phyloP scores from a whole-genome alignment of 2,113 vertebrate species.

The Ophthalmolycus amberensis region DNA sequence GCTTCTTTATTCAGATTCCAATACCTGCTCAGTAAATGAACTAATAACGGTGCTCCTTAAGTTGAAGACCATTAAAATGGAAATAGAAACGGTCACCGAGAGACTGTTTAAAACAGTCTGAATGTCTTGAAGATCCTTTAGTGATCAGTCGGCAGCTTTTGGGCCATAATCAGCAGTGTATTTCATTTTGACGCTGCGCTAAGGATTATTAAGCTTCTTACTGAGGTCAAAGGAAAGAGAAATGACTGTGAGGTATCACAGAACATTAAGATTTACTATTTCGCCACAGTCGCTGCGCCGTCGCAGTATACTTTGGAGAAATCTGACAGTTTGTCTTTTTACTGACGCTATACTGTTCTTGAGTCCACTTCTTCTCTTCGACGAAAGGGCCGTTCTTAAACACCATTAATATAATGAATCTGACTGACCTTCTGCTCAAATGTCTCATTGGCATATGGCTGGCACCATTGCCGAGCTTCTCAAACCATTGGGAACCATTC shows the following conservation, averaged over 20 bases:
- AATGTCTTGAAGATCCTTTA: slow-evolving; percentile 27
- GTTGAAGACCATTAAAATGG: slow-evolving; percentile 15
- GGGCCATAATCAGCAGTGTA: slow-evolving; percentile 42
- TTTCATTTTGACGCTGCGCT: slow-evolving; percentile 55
- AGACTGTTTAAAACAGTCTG: slow-evolving; percentile 3
- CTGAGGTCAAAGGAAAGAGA: slow-evolving; percentile 48
- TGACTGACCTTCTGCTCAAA: slow-evolving; percentile 30
- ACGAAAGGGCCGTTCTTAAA: slow-evolving; percentile 22
- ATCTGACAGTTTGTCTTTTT: slow-evolving; percentile 39
- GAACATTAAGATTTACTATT: slow-evolving; percentile 51
- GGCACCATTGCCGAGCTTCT: slow-evolving; percentile 22
- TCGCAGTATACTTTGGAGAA: slow-evolving; percentile 1
- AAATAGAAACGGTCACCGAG: slow-evolving; percentile 15
- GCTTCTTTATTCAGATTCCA: slow-evolving; percentile 19
- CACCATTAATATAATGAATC: slow-evolving; percentile 25
- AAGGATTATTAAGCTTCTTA: slow-evolving; percentile 50
- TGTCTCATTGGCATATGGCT: slow-evolving; percentile 47
- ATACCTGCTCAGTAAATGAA: not conserved
- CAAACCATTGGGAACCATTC: slow-evolving; percentile 43
- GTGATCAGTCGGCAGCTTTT: slow-evolving; percentile 38
- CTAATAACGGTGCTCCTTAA: slow-evolving; percentile 18
- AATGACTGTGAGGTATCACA: slow-evolving; percentile 44
- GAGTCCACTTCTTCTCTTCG: not conserved
- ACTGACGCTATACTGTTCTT: not conserved
- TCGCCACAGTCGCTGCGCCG: not conserved